phyloP scores from a whole-genome alignment of 2,888 invertebrate species.

The Oxyteleia sp. region DNA sequence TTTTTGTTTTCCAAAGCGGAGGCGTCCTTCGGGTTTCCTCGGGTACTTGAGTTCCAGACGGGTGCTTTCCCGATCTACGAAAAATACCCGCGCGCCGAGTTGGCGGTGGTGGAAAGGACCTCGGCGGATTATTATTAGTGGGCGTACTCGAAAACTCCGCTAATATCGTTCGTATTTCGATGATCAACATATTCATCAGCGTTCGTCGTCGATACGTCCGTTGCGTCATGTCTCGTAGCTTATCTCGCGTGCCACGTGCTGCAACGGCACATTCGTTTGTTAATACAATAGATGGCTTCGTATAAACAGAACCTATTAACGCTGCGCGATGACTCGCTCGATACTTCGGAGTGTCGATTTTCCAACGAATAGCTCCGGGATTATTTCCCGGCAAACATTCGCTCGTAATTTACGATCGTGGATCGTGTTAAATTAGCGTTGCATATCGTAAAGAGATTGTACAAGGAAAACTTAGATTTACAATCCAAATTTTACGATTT shows the following conservation, averaged over 20 bases:
- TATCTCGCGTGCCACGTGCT: conserved; percentile 63
- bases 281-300: conserved; percentile 52
- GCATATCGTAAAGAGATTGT: too few relatives aligned
- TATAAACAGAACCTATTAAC: conserved; percentile 49
- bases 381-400: background rate
- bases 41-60: too few relatives aligned
- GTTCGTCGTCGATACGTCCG: conserved; percentile 13
- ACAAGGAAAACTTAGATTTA: too few relatives aligned
- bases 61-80: too few relatives aligned
- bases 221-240: conserved; percentile 45
- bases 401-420: too few relatives aligned
- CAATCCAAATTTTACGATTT: too few relatives aligned
- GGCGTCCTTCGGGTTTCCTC: too few relatives aligned
- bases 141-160: background rate
- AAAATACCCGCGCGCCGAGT: too few relatives aligned
- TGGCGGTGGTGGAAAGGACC: too few relatives aligned
- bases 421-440: too few relatives aligned
- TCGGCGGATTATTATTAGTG: background rate
- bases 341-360: conserved; percentile 19
- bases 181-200: conserved; percentile 22
- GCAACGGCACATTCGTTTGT: conserved; percentile 46
- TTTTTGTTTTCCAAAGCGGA: too few relatives aligned
- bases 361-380: conserved; percentile 10
- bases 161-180: background rate
- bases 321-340: conserved; percentile 56